Evolutionary conservation across 35 echinoderm and acorn worm species (phyloP).

Genomic region (Antedon bifida): DNA sequence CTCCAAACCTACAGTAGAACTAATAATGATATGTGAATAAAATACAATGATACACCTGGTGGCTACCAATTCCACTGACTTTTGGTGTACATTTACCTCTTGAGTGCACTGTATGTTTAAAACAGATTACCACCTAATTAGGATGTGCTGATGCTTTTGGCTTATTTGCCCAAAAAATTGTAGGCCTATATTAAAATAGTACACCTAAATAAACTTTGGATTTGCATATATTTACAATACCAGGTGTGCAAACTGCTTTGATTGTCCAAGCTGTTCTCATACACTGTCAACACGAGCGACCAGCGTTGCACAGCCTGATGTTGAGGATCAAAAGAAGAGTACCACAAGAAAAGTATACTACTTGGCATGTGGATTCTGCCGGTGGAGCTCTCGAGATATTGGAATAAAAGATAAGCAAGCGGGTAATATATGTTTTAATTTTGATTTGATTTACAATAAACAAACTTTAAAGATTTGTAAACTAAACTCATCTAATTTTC

Average conservation of each 20-base stretch:
- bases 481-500: background rate
- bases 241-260: constrained; percentile 71
- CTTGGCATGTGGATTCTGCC: constrained; percentile 74
- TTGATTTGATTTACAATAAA: background rate
- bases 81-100: no score
- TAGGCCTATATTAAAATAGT: no score
- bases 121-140: no score
- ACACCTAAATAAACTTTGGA: no score
- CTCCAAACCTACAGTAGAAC: no score
- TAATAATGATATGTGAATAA: no score
- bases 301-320: constrained; percentile 51
- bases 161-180: no score
- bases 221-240: no score
- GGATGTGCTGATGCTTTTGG: no score
- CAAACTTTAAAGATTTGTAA: background rate
- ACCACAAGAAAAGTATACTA: constrained; percentile 94
- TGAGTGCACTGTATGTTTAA: no score
- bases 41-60: no score
- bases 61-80: no score
- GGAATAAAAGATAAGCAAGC: constrained; percentile 82
- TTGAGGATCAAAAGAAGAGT: constrained; percentile 47
- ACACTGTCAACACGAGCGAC: constrained; percentile 81
- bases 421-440: constrained; percentile 17
- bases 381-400: constrained; percentile 85
- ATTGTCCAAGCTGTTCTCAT: constrained; percentile 88